Percentiles rank a stretch among this genome's conserved stretches.
phyloP scores from a whole-genome alignment of 1,140 invertebrate genomes.

The Diachasma alloeum region DNA sequence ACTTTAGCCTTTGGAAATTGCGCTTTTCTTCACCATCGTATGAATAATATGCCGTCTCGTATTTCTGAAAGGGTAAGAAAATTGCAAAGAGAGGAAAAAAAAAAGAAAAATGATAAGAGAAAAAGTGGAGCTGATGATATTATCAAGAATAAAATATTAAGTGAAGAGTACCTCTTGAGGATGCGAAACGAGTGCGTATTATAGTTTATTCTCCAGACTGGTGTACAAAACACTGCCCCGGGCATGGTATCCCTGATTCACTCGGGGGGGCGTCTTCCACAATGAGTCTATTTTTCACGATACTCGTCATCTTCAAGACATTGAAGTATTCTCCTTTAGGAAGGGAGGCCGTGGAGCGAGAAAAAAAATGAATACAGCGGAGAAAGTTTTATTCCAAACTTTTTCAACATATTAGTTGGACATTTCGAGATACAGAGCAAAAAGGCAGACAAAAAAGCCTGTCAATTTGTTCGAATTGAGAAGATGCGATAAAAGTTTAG shows the following conservation, averaged over 20 bases:
- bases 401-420: neutral
- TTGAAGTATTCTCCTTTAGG: neutral
- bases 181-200: neutral
- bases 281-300: neutral
- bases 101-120: neutral
- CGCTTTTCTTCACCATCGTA: constrained; percentile 1
- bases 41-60: constrained; percentile 8
- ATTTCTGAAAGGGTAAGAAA: constrained; percentile 3
- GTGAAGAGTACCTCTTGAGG: constrained; percentile 1
- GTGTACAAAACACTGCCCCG: neutral
- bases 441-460: neutral
- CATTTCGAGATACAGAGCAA: neutral
- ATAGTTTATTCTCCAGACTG: constrained; percentile 1
- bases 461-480: constrained; percentile 28
- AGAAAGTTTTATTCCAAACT: neutral
- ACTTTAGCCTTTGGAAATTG: constrained; percentile 3
- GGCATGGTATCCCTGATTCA: neutral
- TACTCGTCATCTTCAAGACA: neutral
- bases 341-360: neutral
- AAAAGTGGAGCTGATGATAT: constrained; percentile 4
- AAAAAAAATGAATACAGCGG: neutral
- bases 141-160: constrained; percentile 8
- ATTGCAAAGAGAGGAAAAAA: neutral
- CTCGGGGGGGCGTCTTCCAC: neutral
- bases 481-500: constrained; percentile 26